Conservation (phyloP, 2,113 vertebrate genomes). For the Gulo gulo region DNA sequence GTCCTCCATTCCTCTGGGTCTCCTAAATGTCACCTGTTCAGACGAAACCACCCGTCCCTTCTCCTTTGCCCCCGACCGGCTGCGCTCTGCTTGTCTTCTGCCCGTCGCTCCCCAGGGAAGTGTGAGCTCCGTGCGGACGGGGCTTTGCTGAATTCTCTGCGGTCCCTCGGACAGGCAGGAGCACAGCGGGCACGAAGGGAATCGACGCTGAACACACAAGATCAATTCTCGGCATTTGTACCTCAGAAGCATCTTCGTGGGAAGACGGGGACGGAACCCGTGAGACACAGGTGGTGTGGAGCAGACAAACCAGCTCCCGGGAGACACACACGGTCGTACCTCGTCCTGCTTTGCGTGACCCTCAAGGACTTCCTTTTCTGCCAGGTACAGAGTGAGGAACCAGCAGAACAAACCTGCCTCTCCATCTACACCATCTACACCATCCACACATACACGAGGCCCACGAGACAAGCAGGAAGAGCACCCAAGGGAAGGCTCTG, state of each 20-base stretch:
- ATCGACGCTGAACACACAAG: not conserved
- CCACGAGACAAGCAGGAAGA: not conserved
- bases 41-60: not conserved
- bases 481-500: not conserved
- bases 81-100: not conserved
- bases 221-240: not conserved
- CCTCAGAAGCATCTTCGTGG: not conserved
- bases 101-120: not conserved
- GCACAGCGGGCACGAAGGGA: not conserved
- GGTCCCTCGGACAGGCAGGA: not conserved
- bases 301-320: not conserved
- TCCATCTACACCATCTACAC: rapidly evolving
- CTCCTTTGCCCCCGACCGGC: not conserved
- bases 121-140: rapidly evolving
- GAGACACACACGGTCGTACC: not conserved
- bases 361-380: not conserved
- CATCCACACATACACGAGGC: not conserved
- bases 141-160: not conserved
- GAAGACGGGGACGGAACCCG: not conserved
- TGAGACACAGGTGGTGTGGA: not conserved
- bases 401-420: not conserved
- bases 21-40: not conserved
- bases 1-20: not conserved
- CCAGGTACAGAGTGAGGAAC: not conserved
- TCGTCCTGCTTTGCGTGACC: not conserved